A percentile compares a stretch with the other conserved stretches of the same genome.
phyloP scores from a whole-genome alignment of 2,888 invertebrate genomes.

The Nysson spinosus region DNA sequence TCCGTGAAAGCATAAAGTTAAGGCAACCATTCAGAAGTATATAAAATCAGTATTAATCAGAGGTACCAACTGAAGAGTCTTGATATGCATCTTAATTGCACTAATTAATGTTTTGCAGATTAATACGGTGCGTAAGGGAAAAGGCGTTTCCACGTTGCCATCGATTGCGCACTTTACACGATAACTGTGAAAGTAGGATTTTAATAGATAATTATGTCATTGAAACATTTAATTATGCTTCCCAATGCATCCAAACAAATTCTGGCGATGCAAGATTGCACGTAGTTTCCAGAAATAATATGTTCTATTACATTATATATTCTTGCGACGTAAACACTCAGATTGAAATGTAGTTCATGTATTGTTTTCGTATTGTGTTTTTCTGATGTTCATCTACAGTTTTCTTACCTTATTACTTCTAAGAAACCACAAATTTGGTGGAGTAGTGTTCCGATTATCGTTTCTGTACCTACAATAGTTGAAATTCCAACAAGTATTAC shows the following conservation, averaged over 20 bases:
- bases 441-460: background rate
- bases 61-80: slow-evolving; percentile 18
- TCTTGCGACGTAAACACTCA: too few relatives aligned
- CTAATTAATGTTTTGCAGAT: slow-evolving; percentile 5
- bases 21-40: too few relatives aligned
- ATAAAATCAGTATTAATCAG: too few relatives aligned
- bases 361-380: too few relatives aligned
- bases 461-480: slow-evolving; percentile 2
- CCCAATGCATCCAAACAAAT: too few relatives aligned
- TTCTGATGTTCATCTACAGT: too few relatives aligned
- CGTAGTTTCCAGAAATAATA: too few relatives aligned
- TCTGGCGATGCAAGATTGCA: too few relatives aligned
- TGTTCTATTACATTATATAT: too few relatives aligned
- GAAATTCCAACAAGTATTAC: background rate
- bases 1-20: too few relatives aligned
- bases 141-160: background rate
- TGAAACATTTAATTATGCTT: background rate
- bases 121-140: background rate
- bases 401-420: slow-evolving; percentile 16
- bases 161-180: slow-evolving; percentile 5
- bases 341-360: too few relatives aligned
- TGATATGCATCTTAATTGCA: slow-evolving; percentile 11
- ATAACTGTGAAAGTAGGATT: slow-evolving; percentile 4
- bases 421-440: slow-evolving; percentile 14
- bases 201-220: background rate